Conservation (phyloP, 2,113 vertebrate genomes). For the Pitta sordida region DNA sequence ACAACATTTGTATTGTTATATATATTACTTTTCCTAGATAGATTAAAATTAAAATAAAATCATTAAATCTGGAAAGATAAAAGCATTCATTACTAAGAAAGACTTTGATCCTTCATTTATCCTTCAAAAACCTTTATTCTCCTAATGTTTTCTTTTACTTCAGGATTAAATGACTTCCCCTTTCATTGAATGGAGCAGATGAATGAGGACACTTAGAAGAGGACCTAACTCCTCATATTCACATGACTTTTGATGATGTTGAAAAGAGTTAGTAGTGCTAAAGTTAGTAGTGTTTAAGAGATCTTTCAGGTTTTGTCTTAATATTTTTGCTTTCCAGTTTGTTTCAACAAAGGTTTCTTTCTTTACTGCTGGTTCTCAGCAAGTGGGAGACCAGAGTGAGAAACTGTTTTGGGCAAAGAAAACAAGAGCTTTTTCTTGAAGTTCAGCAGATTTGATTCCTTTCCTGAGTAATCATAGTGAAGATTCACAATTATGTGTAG, state of each 20-base stretch:
- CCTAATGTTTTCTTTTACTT: neutral
- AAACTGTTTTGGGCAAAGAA: neutral
- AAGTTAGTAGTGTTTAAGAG: neutral
- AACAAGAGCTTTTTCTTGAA: neutral
- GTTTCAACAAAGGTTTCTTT: neutral
- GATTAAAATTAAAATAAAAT: too few species aligned
- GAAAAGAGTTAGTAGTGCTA: neutral
- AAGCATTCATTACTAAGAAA: neutral
- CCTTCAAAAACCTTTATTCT: neutral
- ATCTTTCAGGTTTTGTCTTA: neutral
- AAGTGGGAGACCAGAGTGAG: neutral
- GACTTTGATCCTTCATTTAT: neutral
- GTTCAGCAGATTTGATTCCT: neutral
- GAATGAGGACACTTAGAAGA: neutral
- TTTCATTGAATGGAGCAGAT: neutral
- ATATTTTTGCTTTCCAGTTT: neutral
- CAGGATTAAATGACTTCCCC: neutral
- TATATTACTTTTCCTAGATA: neutral
- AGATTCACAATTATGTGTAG: neutral
- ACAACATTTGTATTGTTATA: neutral
- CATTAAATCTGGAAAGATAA: neutral
- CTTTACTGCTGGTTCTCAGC: neutral
- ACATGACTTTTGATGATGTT: neutral
- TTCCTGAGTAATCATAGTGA: neutral
- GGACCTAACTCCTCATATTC: neutral